phyloP scores from a whole-genome alignment of 2,113 vertebrate genomes.

The Copsychus sechellarum region DNA sequence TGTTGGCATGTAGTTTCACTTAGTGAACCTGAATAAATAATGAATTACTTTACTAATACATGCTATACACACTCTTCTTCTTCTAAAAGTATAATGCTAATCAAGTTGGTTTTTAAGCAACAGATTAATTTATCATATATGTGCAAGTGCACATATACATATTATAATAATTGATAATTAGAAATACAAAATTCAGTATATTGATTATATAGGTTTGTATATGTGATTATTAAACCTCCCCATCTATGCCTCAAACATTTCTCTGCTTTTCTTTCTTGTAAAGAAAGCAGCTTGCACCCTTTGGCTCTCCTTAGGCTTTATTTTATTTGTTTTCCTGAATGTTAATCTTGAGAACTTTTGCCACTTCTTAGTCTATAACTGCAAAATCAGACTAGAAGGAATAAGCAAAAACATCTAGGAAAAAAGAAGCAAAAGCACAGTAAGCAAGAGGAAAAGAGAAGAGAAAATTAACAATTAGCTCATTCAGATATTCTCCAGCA shows the following conservation, averaged over 20 bases:
- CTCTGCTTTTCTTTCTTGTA: slow-evolving; percentile 15
- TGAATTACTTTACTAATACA: slow-evolving; percentile 76
- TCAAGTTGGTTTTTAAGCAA: background rate
- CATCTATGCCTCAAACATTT: background rate
- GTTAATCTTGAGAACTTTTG: slow-evolving; percentile 46
- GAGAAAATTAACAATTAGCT: slow-evolving; percentile 72
- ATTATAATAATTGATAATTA: background rate
- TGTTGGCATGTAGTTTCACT: slow-evolving; percentile 79
- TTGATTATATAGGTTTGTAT: background rate
- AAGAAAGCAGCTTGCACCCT: slow-evolving; percentile 18
- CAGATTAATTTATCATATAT: slow-evolving; percentile 52
- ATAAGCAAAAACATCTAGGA: slow-evolving; percentile 76
- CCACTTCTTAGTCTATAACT: slow-evolving; percentile 52
- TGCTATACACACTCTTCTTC: slow-evolving; percentile 51
- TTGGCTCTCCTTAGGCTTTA: background rate
- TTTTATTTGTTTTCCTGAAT: background rate
- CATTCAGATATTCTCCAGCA: slow-evolving; percentile 68
- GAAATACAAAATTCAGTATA: background rate
- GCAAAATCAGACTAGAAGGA: slow-evolving; percentile 70
- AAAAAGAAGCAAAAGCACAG: slow-evolving; percentile 77
- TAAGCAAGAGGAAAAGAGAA: slow-evolving; percentile 77
- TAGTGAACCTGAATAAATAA: slow-evolving; percentile 82
- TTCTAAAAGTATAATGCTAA: slow-evolving; percentile 43
- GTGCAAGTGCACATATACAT: slow-evolving; percentile 16
- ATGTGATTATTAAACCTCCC: background rate